Evolutionary conservation across 2,797 vertebrate genomes (phyloP), one percentile per base, ranked within the genome.

Genomic region (Acropternis orthonyx): DNA sequence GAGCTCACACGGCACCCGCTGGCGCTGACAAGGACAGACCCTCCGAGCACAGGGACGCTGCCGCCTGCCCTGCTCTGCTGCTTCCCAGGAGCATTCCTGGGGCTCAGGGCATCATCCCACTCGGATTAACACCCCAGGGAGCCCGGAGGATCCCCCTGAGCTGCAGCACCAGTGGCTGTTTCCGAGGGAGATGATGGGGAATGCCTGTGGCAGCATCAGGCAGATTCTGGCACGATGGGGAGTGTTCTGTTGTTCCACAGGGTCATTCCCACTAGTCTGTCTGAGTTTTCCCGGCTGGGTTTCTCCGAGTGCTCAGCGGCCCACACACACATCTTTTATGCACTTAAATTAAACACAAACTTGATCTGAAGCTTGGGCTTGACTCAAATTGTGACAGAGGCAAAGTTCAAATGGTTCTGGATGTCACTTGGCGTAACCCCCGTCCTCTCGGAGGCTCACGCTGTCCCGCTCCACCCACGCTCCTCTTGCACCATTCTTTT

Each of bases 361-460:
- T 88, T 46, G 83, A 90, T 95, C 95, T 81, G 93, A 95, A 78
- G 83, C 92, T 95, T 95, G 92, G 88, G 80, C 48, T 88, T 12
- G 73, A 68, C 92, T 92, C 96, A 96, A 65, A 84, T 75, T 68
- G 88, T 93, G 88, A 86, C 83, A 84, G 92, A 94, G 62, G 92
- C 91, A 86, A 92, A 96, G 93, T 92, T 96, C 92, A 90, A 55
- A 68, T 6, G 65, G 77, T 11, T 90, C 83, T 95, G 90, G 56
- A 90, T 59, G 77, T 82, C 89, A 18, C 86, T 96, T 68, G 77
- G 86, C 46, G 49, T 10, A 80, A 90, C 56, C 48, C 48, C 73
- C 88, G 92, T 88, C 83, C 71, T 73, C 62, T 68, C 62, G 9
- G 75, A 75, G 83, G 81, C 88, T 83, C 16, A 0, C 0, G 0